Evolutionary conservation across 2,113 vertebrate species (phyloP).

Genomic region (Suricata suricatta): DNA sequence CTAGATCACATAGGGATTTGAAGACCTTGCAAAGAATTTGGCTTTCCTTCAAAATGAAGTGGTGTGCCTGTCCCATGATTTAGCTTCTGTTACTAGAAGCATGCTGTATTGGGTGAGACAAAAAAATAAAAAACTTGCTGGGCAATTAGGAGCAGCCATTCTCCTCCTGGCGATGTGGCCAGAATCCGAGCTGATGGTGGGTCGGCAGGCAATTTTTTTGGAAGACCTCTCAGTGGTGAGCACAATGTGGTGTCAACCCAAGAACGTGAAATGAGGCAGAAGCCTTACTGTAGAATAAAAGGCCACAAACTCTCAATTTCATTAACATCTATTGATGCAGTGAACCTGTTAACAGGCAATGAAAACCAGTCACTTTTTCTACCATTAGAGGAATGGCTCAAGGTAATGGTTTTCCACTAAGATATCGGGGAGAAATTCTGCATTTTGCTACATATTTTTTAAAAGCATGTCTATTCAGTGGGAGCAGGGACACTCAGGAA

Average conservation of each 20-base stretch:
- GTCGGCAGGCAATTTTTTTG: not conserved
- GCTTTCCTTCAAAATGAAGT: constrained; percentile 29
- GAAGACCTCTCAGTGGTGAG: not conserved
- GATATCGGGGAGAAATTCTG: not conserved
- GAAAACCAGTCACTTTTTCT: not conserved
- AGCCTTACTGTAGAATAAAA: not conserved
- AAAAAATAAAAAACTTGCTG: not conserved
- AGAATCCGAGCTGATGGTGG: not conserved
- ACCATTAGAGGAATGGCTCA: constrained; percentile 15
- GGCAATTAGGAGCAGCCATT: not conserved
- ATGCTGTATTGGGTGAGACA: not conserved
- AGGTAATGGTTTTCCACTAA: not conserved
- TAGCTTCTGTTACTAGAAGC: not conserved
- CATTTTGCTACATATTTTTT: not conserved
- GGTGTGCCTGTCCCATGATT: not conserved
- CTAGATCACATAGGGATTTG: not conserved
- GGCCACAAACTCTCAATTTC: not conserved
- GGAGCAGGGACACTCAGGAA: not conserved
- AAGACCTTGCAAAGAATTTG: not conserved
- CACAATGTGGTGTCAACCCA: not conserved
- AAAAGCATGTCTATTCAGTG: not conserved
- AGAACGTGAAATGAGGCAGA: not conserved
- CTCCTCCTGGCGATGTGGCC: not conserved
- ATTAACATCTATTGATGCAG: not conserved
- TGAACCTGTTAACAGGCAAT: not conserved